These are phyloP conservation scores for Hymenopus coronatus DNA, from an alignment of 2,888 invertebrate species.

Conservation along the genomic window DNA sequence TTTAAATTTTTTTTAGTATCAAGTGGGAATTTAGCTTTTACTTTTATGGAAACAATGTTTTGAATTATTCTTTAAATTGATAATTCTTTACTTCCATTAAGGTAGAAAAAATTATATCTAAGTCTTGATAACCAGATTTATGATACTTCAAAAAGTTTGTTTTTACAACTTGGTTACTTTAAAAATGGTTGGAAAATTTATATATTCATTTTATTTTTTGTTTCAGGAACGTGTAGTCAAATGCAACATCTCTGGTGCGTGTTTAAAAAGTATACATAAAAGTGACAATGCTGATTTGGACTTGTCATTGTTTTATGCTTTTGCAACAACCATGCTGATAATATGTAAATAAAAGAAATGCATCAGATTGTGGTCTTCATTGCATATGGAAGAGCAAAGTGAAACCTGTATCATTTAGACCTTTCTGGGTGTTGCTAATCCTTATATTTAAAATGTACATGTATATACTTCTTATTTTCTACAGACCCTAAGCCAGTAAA, in stretches of 20 bases:
- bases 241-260: not conserved
- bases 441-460: no score
- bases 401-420: no score
- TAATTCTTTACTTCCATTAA: not conserved
- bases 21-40: no score
- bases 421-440: no score
- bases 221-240: not conserved
- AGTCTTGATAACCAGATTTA: not conserved
- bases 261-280: not conserved
- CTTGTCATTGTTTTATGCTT: not conserved
- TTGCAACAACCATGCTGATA: not conserved
- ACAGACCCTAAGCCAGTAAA: no score
- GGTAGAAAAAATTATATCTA: not conserved
- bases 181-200: not conserved
- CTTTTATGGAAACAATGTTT: no score
- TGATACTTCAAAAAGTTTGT: not conserved
- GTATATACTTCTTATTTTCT: no score
- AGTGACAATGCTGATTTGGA: not conserved
- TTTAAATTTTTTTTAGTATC: no score
- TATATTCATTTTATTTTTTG: not conserved
- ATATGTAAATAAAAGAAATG: not conserved
- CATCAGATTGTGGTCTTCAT: not conserved
- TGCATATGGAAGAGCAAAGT: not conserved
- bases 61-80: no score
- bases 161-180: not conserved